Conservation (phyloP, 1,140 invertebrate genomes). For the Cephus cinctus region DNA sequence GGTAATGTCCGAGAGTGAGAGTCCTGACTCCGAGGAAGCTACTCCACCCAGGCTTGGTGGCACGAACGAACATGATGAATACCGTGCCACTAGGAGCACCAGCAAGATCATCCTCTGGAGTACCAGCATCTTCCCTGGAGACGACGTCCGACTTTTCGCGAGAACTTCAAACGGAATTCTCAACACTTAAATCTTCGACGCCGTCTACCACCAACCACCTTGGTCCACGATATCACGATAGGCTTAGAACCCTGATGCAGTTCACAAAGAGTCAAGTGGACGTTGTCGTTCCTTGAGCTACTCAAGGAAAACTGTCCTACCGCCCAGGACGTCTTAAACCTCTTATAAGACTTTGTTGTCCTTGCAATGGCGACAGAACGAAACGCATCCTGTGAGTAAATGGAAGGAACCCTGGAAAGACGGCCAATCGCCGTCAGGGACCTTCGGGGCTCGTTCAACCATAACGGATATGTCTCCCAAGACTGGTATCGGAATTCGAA, state of each 20-base stretch:
- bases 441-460: constrained; percentile 3
- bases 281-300: too few species aligned
- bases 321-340: not conserved
- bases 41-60: not conserved
- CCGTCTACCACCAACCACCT: not conserved
- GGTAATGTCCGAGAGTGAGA: constrained; percentile 9
- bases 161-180: not conserved
- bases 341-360: constrained; percentile 25
- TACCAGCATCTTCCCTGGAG: not conserved
- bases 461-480: constrained; percentile 9
- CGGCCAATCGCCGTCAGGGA: not conserved
- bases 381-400: constrained; percentile 28
- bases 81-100: not conserved
- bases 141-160: not conserved
- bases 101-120: not conserved
- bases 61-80: not conserved
- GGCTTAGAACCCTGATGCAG: constrained; percentile 5
- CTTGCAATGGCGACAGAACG: constrained; percentile 21
- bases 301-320: too few species aligned
- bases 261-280: too few species aligned
- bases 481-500: too few species aligned
- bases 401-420: not conserved
- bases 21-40: not conserved
- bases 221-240: not conserved
- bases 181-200: not conserved